Percentiles rank a stretch among this genome's conserved stretches.
Conservation (phyloP, 2,113 vertebrate species). For the Lonchura striata region DNA sequence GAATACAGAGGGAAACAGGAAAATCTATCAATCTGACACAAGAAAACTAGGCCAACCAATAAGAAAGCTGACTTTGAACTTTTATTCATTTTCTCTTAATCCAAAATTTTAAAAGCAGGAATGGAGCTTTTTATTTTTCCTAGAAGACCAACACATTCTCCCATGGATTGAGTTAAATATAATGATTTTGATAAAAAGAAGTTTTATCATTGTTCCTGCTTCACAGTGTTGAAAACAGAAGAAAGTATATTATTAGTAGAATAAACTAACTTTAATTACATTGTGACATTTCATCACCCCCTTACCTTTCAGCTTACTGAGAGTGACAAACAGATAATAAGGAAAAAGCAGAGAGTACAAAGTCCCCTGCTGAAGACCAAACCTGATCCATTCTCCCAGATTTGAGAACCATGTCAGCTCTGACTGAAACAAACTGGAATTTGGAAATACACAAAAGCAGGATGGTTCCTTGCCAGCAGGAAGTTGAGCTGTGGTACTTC, state of each 20-base stretch:
- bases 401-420: background rate
- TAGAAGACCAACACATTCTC: background rate
- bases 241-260: background rate
- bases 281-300: background rate
- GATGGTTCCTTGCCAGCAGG: background rate
- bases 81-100: conserved; percentile 18
- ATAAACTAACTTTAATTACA: background rate
- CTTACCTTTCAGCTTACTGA: background rate
- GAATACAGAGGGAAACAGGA: background rate
- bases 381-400: background rate
- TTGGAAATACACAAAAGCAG: background rate
- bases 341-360: background rate
- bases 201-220: background rate
- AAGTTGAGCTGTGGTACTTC: background rate
- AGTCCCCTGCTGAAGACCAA: background rate
- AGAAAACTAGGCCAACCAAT: background rate
- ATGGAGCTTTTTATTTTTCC: background rate
- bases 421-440: background rate
- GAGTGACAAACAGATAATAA: background rate
- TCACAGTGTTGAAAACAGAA: background rate
- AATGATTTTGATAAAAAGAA: background rate
- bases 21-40: background rate
- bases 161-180: background rate
- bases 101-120: background rate
- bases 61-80: background rate